These are phyloP conservation scores for Tetramorium bicarinatum DNA, from an alignment of 2,888 invertebrate genomes.

Conservation along the genomic window DNA sequence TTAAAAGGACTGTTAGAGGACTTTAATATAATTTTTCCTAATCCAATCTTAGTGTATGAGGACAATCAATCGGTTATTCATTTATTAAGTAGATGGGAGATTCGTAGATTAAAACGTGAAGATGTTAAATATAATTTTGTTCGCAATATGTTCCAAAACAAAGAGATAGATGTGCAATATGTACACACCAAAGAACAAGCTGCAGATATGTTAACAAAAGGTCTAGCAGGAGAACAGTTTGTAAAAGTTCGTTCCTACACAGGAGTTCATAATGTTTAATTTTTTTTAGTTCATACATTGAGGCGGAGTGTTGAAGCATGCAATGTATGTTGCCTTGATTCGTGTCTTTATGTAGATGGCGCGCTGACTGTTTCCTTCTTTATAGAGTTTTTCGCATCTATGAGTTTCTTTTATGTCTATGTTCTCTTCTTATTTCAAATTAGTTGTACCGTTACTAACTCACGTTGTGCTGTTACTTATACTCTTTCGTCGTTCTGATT, in stretches of 20 bases:
- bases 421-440: too few species aligned
- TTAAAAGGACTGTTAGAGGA: background rate
- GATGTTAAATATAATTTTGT: background rate
- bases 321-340: background rate
- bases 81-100: background rate
- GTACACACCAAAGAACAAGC: background rate
- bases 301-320: background rate
- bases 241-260: background rate
- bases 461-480: too few species aligned
- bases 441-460: too few species aligned
- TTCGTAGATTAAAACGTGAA: background rate
- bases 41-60: background rate
- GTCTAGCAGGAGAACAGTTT: background rate
- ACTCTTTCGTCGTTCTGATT: too few species aligned
- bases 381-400: too few species aligned
- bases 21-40: background rate
- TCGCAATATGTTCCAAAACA: background rate
- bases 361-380: too few species aligned
- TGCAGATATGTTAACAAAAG: background rate
- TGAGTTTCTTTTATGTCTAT: too few species aligned
- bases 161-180: background rate
- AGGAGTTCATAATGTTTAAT: background rate
- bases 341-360: too few species aligned
- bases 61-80: background rate
- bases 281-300: background rate